Evolutionary conservation across 2,797 vertebrate species (phyloP), one percentile per base, ranked within the genome.

Genomic region (Caiman crocodilus): DNA sequence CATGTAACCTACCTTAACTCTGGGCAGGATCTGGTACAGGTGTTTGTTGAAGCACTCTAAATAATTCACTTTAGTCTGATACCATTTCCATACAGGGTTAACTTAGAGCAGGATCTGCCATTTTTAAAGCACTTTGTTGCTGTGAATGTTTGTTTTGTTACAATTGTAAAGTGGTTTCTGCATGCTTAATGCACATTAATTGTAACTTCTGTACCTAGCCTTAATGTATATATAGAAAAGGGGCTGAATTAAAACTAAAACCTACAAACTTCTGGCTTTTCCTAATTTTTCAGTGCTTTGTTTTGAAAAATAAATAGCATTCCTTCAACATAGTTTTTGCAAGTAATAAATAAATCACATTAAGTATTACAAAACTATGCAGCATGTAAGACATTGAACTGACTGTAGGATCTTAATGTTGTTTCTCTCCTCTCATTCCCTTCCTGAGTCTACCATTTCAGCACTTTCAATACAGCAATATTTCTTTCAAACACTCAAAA

Each of bases 401-500:
- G n/a, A 50, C 60, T 64, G 16, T 7, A 91, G 77, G 90, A 58
- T 20, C 5, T 25, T 50, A 6, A 3, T 14, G n/a, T 35, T 50
- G 0, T 57, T 82, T 42, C 87, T 25, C 2, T 4, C 73, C 28
- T 15, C 7, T 42, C 73, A 21, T 74, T 11, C 5, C 25, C 12
- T 79, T 35, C 15, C 86, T 42, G 26, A 80, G 67, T 78, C n/a
- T 58, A 3, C 26, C 60, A 4, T 42, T 21, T 58, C 81, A 26
- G 16, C 17, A 67, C 21, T 80, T 65, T 67, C 55, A 26, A 83
- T 76, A 85, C 58, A 82, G 26, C 81, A 76, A 1, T 16, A 65
- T 64, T n/a, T 92, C 73, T 76, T 95, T 83, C 89, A 82, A 92
- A 14, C 35, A 93, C 23, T 60, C 50, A 94, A 78, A 92, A 82